These are phyloP conservation scores for Cyphomyrus discorhynchus DNA, from an alignment of 2,113 vertebrate genomes.

Conservation along the genomic window DNA sequence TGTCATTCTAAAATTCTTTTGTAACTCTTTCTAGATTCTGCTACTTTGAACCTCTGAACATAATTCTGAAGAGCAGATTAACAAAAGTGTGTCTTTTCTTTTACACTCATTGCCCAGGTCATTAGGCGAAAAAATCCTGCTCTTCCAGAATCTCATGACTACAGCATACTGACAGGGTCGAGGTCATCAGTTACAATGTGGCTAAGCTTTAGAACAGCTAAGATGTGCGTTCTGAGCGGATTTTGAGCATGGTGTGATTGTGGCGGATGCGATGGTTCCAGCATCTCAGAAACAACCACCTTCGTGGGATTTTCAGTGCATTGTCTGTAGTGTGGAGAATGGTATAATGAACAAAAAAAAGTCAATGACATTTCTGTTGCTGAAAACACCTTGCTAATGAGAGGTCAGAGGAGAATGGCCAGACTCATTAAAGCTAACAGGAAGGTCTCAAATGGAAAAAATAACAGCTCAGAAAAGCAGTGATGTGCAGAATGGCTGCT, in stretches of 20 bases:
- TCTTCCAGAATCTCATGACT: background rate
- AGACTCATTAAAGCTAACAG: background rate
- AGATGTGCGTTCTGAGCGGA: background rate
- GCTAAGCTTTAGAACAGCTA: background rate
- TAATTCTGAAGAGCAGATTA: background rate
- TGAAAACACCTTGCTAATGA: background rate
- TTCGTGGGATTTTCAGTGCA: background rate
- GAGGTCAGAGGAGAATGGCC: background rate
- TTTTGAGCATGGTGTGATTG: background rate
- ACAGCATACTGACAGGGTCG: background rate
- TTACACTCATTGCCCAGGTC: background rate
- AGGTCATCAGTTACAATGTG: background rate
- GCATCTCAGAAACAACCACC: background rate
- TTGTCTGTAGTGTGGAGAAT: background rate
- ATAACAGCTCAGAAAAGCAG: background rate
- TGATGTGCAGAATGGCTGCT: background rate
- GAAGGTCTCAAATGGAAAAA: background rate
- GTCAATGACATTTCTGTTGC: background rate
- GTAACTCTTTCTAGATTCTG: background rate
- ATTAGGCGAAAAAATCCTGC: background rate
- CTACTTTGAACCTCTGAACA: background rate
- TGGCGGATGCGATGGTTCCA: background rate
- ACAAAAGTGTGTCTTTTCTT: background rate
- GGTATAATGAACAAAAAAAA: background rate
- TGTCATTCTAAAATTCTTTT: background rate